phyloP scores from a whole-genome alignment of 2,113 vertebrate genomes.

The Epinephelus fuscoguttatus region DNA sequence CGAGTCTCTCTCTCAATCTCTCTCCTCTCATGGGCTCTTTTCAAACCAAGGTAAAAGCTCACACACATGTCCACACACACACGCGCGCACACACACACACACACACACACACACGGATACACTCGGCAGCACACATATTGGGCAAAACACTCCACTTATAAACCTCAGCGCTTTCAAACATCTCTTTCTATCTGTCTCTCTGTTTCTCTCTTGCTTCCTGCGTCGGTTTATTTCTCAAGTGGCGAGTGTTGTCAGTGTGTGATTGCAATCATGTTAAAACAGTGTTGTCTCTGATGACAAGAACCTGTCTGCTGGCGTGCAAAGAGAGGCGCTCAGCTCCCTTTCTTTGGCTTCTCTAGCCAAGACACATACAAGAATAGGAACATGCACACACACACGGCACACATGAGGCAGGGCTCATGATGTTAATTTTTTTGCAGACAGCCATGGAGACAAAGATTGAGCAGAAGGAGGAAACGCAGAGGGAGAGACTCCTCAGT shows the following conservation, averaged over 20 bases:
- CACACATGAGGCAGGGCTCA: background rate
- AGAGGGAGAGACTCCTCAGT: background rate
- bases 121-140: background rate
- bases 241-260: constrained; percentile 40
- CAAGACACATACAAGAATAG: background rate
- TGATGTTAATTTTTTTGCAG: background rate
- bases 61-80: background rate
- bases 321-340: background rate
- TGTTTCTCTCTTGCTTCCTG: constrained; percentile 6
- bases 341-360: constrained; percentile 1
- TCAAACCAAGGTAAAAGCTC: constrained; percentile 28
- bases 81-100: background rate
- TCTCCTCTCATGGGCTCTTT: constrained; percentile 26
- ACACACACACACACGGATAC: background rate
- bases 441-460: background rate
- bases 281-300: constrained; percentile 43
- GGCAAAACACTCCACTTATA: constrained; percentile 39
- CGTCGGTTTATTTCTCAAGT: constrained; percentile 22
- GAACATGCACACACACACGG: background rate
- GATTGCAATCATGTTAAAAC: constrained; percentile 72
- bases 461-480: constrained; percentile 7
- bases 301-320: background rate
- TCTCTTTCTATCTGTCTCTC: background rate
- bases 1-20: background rate
- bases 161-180: constrained; percentile 22